Percentiles rank a stretch among this genome's conserved stretches.
Conservation (phyloP, 1,140 invertebrate species). For the Sitophilus oryzae region DNA sequence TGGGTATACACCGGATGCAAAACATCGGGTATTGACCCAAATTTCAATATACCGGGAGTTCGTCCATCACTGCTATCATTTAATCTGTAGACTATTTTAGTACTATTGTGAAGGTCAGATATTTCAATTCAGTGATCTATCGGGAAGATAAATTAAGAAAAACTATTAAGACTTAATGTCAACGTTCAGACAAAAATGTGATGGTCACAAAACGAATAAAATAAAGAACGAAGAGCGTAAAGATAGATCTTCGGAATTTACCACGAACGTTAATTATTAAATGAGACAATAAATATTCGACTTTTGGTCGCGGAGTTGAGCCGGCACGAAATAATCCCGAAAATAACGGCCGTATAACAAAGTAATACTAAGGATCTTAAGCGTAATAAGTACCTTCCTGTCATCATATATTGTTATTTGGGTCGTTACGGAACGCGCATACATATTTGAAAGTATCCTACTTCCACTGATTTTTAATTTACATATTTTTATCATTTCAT, state of each 20-base stretch:
- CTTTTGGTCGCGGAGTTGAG: conserved; percentile 7
- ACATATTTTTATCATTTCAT: conserved; percentile 3
- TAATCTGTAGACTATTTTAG: too few species aligned
- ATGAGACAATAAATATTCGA: conserved; percentile 17
- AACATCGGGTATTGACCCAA: too few species aligned
- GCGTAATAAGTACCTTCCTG: conserved; percentile 21
- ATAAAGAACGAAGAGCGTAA: too few species aligned
- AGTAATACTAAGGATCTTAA: conserved; percentile 19
- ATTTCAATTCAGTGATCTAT: too few species aligned
- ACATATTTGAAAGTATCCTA: conserved; percentile 1
- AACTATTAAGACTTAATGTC: too few species aligned
- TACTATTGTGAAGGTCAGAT: too few species aligned
- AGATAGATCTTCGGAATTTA: conserved; percentile 12
- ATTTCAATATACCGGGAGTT: too few species aligned
- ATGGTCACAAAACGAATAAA: too few species aligned
- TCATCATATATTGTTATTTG: conserved; percentile 27
- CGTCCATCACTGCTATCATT: too few species aligned
- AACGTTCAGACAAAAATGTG: too few species aligned
- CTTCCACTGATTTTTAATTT: conserved; percentile 8
- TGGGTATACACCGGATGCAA: too few species aligned
- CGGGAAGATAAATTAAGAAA: too few species aligned
- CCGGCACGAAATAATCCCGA: conserved; percentile 19
- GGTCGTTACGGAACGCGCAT: conserved; percentile 4
- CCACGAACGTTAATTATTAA: conserved; percentile 17
- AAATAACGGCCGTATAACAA: conserved; percentile 24